phyloP scores from a whole-genome alignment of 2,797 vertebrate species.

The Rhincodon typus region DNA sequence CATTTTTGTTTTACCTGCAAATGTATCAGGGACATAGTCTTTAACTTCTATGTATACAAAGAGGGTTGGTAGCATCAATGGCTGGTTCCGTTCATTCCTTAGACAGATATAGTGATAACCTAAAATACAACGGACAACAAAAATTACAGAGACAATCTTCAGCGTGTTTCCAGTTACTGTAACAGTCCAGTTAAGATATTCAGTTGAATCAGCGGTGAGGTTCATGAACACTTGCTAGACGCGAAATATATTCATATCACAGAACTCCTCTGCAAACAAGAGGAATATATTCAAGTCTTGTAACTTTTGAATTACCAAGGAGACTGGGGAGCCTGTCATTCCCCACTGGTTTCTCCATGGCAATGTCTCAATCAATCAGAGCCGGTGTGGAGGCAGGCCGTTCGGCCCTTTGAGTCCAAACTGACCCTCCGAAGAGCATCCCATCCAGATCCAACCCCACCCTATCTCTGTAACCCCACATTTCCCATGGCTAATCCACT shows the following conservation, averaged over 20 bases:
- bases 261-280: neutral
- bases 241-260: neutral
- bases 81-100: constrained; percentile 91
- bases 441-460: no score
- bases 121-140: constrained; percentile 46
- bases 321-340: no score
- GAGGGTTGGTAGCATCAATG: constrained; percentile 78
- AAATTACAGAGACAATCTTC: neutral
- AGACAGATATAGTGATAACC: constrained; percentile 92
- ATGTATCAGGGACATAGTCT: constrained; percentile 95
- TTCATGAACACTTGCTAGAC: neutral
- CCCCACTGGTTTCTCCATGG: no score
- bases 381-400: no score
- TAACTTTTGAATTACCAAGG: no score
- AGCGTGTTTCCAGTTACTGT: neutral
- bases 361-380: no score
- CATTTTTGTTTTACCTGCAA: constrained; percentile 67
- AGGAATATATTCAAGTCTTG: neutral
- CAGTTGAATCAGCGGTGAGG: neutral
- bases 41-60: constrained; percentile 96
- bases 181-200: neutral
- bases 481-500: no score
- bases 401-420: no score
- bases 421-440: no score
- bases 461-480: no score